Evolutionary conservation across 2,113 vertebrate genomes (phyloP), one percentile per base, ranked within the genome.

Genomic region (Numida meleagris): DNA sequence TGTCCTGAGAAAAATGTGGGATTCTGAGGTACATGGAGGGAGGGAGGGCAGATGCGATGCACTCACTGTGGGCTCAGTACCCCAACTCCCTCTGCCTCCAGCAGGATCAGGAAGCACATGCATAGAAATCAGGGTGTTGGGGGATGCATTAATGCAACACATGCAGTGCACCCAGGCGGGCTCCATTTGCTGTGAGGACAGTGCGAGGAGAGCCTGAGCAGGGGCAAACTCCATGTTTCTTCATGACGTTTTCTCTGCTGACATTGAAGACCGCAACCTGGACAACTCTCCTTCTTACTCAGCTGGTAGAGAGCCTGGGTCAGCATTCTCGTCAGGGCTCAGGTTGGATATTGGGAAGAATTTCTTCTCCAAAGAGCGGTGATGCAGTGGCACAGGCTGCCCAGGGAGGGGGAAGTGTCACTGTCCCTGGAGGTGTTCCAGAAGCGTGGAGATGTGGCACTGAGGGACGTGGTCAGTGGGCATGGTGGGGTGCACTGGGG

Each of bases 121-220:
- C 34, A 1, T 34, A 27, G 76, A 48, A 62, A 42, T 51, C 21
- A 3, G 19, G 0, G n/a, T 13, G 29, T 27, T 29, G n/a, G 45
- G 21, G 31, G 50, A 12, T 66, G 51, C 34, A 1, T 71, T 45
- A 17, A 17, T 40, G 80, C 58, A 45, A 6, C 4, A 1, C 15
- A 5, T 0, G 7, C 36, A 20, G 0, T 0, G 3, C 42, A 7
- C 6, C 29, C 2, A 1, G 55, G 17, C 48, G n/a, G n/a, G 38
- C 38, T 18, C 42, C 45, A 24, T 55, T 63, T 40, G 29, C 53
- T 45, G 78, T 46, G 45, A 67, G 46, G 48, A 20, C 4, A 3
- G 25, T 36, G 8, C 2, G 34, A 48, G 33, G 53, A 36, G 68
- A 38, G 34, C 40, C 27, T 2, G 27, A 63, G 43, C n/a, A n/a